Conservation (phyloP, 2,113 vertebrate genomes). For the Ailuropoda melanoleuca region DNA sequence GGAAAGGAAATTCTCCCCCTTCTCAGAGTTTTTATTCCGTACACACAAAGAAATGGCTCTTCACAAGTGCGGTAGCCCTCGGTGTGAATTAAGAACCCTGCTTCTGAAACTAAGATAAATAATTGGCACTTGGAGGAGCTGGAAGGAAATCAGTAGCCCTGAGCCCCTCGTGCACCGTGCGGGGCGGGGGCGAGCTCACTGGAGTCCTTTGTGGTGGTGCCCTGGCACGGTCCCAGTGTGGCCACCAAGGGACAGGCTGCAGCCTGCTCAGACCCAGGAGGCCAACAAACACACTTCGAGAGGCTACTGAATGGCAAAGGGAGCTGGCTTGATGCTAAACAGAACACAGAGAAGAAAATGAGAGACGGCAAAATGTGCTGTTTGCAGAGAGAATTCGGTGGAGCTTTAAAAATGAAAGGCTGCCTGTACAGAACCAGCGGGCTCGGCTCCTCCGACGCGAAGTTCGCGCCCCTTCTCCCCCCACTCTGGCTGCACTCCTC, state of each 20-base stretch:
- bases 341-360: not conserved
- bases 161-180: fast-evolving
- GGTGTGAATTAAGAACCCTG: not conserved
- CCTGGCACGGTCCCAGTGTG: not conserved
- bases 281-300: not conserved
- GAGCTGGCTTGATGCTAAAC: not conserved
- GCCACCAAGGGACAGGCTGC: not conserved
- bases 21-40: not conserved
- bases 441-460: not conserved
- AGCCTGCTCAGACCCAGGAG: fast-evolving
- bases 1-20: not conserved
- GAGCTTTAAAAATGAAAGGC: not conserved
- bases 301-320: not conserved
- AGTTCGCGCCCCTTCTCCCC: not conserved
- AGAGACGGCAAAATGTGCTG: not conserved
- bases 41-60: not conserved
- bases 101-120: not conserved
- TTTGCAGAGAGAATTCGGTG: not conserved
- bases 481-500: not conserved
- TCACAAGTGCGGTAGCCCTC: not conserved
- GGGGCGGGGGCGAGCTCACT: not conserved
- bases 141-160: not conserved
- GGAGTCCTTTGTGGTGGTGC: not conserved
- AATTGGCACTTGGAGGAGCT: not conserved
- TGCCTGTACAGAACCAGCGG: not conserved